Conservation (phyloP, 2,113 vertebrate genomes). For the Loxodonta africana region DNA sequence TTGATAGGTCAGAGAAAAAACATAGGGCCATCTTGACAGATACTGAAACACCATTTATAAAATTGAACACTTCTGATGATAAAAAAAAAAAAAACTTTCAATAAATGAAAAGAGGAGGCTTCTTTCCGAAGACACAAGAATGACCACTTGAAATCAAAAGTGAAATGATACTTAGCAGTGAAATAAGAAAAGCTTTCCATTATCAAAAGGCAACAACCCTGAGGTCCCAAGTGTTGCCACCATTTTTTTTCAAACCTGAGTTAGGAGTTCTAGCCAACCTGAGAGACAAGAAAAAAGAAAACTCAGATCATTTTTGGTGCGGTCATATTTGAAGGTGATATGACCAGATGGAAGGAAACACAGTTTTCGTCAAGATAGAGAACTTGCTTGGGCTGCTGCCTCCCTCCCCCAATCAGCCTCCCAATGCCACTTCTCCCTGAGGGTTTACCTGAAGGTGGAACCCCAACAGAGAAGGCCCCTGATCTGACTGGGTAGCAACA, state of each 20-base stretch:
- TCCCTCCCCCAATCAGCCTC: background rate
- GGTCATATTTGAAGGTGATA: background rate
- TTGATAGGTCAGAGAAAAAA: background rate
- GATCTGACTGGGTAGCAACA: background rate
- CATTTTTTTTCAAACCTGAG: background rate
- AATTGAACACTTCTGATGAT: background rate
- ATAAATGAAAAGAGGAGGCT: background rate
- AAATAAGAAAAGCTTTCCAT: background rate
- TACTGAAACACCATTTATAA: constrained; percentile 8
- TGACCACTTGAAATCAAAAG: background rate
- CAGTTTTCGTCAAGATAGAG: background rate
- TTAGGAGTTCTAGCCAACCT: background rate
- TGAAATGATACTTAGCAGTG: background rate
- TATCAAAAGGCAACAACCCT: background rate
- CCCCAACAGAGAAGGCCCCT: background rate
- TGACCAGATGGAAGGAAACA: background rate
- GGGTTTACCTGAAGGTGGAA: background rate
- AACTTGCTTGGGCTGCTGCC: background rate
- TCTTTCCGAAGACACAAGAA: background rate
- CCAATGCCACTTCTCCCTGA: background rate
- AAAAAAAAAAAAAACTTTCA: background rate
- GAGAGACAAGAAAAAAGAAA: constrained; percentile 32
- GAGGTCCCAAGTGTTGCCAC: background rate
- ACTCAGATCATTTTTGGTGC: background rate
- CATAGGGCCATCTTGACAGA: background rate